Percentiles rank a stretch among this genome's conserved stretches.
These are phyloP conservation scores for Pagrus major DNA, from an alignment of 2,113 vertebrate genomes.

Conservation along the genomic window DNA sequence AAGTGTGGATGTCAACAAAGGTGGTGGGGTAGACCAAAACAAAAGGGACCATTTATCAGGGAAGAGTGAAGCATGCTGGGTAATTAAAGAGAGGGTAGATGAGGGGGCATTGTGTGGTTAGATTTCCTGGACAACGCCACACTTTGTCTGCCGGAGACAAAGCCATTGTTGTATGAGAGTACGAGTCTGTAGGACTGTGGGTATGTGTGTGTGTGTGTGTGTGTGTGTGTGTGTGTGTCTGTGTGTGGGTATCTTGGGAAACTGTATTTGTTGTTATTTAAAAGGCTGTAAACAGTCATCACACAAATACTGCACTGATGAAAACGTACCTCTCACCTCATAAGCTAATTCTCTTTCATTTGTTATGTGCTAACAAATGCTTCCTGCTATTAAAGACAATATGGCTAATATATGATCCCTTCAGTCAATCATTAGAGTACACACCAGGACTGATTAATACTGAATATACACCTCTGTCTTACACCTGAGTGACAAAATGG, in stretches of 20 bases:
- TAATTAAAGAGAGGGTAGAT: conserved; percentile 70
- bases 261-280: conserved; percentile 29
- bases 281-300: conserved; percentile 12
- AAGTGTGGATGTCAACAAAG: conserved; percentile 63
- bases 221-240: conserved; percentile 37
- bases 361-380: background rate
- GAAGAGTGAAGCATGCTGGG: conserved; percentile 69
- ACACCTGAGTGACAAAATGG: background rate
- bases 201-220: conserved; percentile 20
- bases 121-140: conserved; percentile 68
- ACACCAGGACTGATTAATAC: background rate
- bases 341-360: background rate
- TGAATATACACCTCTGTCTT: background rate
- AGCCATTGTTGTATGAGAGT: conserved; percentile 67
- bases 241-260: conserved; percentile 42
- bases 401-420: too few species aligned
- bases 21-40: conserved; percentile 46
- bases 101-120: conserved; percentile 61
- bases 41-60: conserved; percentile 66
- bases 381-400: background rate
- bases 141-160: conserved; percentile 73
- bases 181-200: conserved; percentile 42
- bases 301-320: conserved; percentile 10
- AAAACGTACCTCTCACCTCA: background rate
- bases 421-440: background rate